Base-by-base conservation (phyloP, 1,140 invertebrate genomes). In the Scylla paramamosain region DNA sequence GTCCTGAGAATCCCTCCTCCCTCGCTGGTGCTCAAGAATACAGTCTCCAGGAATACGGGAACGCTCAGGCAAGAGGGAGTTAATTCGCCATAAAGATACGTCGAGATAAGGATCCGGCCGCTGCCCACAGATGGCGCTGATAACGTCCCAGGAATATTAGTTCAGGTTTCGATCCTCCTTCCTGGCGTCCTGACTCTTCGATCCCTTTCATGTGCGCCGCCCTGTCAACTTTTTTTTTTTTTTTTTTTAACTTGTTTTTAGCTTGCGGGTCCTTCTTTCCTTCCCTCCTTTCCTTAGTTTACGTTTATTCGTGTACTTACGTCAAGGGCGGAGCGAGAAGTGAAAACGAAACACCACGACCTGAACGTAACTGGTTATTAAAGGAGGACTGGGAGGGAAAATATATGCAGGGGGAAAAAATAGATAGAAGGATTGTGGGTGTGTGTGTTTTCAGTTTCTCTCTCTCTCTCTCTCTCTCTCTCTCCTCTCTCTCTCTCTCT, bases 61-160 rank as follows among this genome's bases (percentile, higher is more conserved):
- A 87, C 84, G 10, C 29, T 39, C 14, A 46, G 25, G 12, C 84
- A 39, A 39, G 31, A 32, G 84, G 25, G 39, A 46, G 84, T 87
- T 87, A 87, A 87, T 87, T 87, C 31, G 31, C 84, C 84, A 87
- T 87, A 87, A 87, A 87, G 84, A 87, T 87, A 28, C 31, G 84
- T 28, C 84, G 6, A 16, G 84, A 87, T 87, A 87, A 87, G 84
- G 29, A 46, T 39, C 31, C 31, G 0, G 31, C 84, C 39, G 84
- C 84, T 16, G n/a, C 31, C 84, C 39, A 25, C 6, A 87, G 84
- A 87, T 87, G 84, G 28, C 39, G 31, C 31, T 28, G 84, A 87
- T 87, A 87, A 87, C 84, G 84, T 87, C 84, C 84, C 84, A 32
- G 6, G 39, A 16, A 87, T 32, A 87, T 87, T 46, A 87, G 31